Base-by-base conservation (phyloP, 1,140 invertebrate species). In the Atta texana region DNA sequence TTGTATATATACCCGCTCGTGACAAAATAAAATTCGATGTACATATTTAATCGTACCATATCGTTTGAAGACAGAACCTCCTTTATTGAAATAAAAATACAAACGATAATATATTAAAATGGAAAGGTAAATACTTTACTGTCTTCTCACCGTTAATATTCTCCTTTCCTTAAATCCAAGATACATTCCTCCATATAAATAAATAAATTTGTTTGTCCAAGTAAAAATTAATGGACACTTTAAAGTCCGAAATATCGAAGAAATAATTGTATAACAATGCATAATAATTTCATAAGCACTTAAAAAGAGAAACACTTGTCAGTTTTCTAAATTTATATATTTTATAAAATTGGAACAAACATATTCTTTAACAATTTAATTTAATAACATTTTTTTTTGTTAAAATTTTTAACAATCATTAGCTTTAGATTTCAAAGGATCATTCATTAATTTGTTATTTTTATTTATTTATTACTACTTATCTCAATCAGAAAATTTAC, bases 1-100 rank as follows among this genome's bases (percentile, higher is more conserved):
- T 95, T 95, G 94, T 95, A 95, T 94, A 93, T 93, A 94, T 94
- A 94, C 89, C 91, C 92, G 92, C 90, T 95, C 92, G 93, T 94
- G 93, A 94, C 93, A 86, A 92, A 94, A 94, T 93, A 94, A 94
- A 94, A 94, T 93, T 94, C 92, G 93, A 94, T 94, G 94, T 94
- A 94, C 93, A 94, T 94, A 94, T 94, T 92, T 93, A 94, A 93
- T 90, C 82, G 90, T 87, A 88, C 82, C 81, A 87, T 76, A 68
- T 88, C 81, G 81, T 90, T 89, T 85, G 59, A 84, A 74, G 64
- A 80, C 75, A 78, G 53, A 31, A 74, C 63, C 81, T 76, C 69
- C 44, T 61, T 82, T 69, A 74, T 57, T 72, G 69, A 14, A 64
- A 77, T 85, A 90, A 88, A 87, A 80, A 72, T 81, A 75, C 80